Evolutionary conservation across 2,113 vertebrate species (phyloP), one percentile per base, ranked within the genome.

Genomic region (Phyllostomus hastatus): DNA sequence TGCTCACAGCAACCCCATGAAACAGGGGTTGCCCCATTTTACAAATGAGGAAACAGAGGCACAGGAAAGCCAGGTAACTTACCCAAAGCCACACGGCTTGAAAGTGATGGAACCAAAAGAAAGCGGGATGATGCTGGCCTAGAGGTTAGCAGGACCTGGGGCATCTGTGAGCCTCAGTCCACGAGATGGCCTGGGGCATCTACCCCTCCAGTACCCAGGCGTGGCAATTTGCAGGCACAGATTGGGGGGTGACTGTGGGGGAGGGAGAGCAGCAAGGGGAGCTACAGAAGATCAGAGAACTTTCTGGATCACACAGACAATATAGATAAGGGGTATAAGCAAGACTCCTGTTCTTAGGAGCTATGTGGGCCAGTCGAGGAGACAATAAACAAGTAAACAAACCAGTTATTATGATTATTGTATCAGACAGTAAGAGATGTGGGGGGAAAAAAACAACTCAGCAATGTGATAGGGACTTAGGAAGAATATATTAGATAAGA

Each of bases 341-440:
- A 81, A 80, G 64, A 41, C 33, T 52, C 41, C 59, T 76, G 17
- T 95, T 82, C 50, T 95, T 48, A 41, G 80, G 50, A 78, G 46
- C 69, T 57, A 1, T 43, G 26, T 57, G 64, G 70, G 43, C 57
- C 72, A 33, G 75, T 66, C 52, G n/a, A 41, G 72, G 76, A 83
- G 26, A 70, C 22, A 59, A 19, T 54, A 54, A 48, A 87, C 26
- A 87, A 78, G 54, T 12, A 43, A 54, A 46, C 95, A 72, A 16
- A 22, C 24, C 41, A 54, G 28, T n/a, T 17, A 5, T 50, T 64
- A 17, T 22, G 70, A 66, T 26, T 64, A 66, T 79, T 4, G 28
- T 75, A 38, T 52, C n/a, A 64, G 50, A 43, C 12, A 64, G 52
- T 24, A 28, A 41, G n/a, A 6, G 85, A 75, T 64, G 15, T 28